These are phyloP conservation scores for Melipona quadrifasciata DNA, from an alignment of 1,140 invertebrate species.

Conservation along the genomic window DNA sequence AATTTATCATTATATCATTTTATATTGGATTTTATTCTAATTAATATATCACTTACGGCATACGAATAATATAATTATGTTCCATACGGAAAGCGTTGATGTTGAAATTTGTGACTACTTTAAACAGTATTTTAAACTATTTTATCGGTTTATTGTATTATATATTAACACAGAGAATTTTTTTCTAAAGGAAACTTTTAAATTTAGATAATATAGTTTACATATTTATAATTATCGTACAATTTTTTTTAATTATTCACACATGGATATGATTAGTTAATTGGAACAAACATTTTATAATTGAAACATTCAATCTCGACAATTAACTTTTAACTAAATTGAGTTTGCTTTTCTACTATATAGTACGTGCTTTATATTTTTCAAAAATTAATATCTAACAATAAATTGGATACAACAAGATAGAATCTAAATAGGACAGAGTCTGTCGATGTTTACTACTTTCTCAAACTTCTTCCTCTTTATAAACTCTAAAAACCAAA, in stretches of 20 bases:
- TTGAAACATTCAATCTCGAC: neutral
- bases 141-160: neutral
- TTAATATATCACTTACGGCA: neutral
- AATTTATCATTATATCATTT: neutral
- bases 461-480: neutral
- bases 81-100: neutral
- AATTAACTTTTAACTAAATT: neutral
- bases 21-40: neutral
- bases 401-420: neutral
- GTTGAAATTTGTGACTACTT: neutral
- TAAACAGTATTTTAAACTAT: neutral
- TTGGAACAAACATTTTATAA: neutral
- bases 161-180: neutral
- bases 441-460: neutral
- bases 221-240: neutral
- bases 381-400: neutral
- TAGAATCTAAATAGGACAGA: neutral
- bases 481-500: neutral
- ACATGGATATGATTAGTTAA: neutral
- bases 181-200: neutral
- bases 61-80: neutral
- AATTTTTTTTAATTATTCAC: neutral
- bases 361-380: neutral
- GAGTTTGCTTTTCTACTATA: neutral
- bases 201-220: too few species aligned